These are phyloP conservation scores for Trissolcus japonicus DNA, from an alignment of 2,888 invertebrate species.

Conservation along the genomic window DNA sequence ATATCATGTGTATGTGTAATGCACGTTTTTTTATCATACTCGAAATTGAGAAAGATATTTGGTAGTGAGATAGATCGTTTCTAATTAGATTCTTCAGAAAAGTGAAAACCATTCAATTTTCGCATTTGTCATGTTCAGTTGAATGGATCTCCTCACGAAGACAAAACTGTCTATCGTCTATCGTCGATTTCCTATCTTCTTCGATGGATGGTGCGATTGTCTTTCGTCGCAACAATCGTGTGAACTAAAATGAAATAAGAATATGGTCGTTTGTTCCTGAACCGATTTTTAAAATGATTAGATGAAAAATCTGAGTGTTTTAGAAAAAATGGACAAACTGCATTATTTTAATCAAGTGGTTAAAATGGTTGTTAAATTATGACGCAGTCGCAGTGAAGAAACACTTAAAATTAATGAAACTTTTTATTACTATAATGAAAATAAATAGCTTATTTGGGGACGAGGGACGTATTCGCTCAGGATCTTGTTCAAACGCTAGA, in stretches of 20 bases:
- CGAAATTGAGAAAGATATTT: too few relatives aligned
- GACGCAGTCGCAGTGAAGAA: slow-evolving; percentile 2
- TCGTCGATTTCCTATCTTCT: background rate
- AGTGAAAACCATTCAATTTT: too few relatives aligned
- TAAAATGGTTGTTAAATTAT: slow-evolving; percentile 7
- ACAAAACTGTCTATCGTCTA: too few relatives aligned
- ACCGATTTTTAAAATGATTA: background rate
- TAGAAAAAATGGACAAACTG: too few relatives aligned
- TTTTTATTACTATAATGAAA: slow-evolving; percentile 29
- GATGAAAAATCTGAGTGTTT: background rate
- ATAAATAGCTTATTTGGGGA: slow-evolving; percentile 17
- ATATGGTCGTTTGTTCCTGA: background rate
- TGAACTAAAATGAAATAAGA: background rate
- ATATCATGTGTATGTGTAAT: too few relatives aligned
- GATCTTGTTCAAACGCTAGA: slow-evolving; percentile 12
- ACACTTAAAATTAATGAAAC: slow-evolving; percentile 23
- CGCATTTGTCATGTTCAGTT: too few relatives aligned
- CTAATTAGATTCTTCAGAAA: too few relatives aligned
- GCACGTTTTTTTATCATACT: too few relatives aligned
- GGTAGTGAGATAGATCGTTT: too few relatives aligned
- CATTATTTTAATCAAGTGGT: background rate
- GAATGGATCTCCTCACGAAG: too few relatives aligned
- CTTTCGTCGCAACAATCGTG: background rate
- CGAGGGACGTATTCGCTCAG: slow-evolving; percentile 5
- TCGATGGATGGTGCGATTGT: background rate